phyloP scores from a whole-genome alignment of 2,113 vertebrate species.

The Caretta caretta region DNA sequence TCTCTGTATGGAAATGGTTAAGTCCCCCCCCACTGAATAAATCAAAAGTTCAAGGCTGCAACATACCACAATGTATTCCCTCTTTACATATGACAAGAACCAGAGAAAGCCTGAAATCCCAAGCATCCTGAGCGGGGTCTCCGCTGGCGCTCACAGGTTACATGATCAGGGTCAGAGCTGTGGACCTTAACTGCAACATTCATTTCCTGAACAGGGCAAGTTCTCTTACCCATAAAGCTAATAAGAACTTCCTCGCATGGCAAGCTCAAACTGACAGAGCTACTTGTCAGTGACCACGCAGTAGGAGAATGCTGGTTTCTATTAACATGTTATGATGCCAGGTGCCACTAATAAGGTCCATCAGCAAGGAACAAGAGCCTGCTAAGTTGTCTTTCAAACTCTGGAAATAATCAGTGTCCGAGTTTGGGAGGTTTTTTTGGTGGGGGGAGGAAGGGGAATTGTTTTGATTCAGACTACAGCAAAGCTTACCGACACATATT shows the following conservation, averaged over 20 bases:
- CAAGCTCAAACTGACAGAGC: slow-evolving; percentile 74
- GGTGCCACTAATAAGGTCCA: slow-evolving; percentile 92
- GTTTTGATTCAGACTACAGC: neutral
- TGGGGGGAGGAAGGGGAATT: neutral
- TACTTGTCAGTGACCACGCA: slow-evolving; percentile 73
- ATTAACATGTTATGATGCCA: slow-evolving; percentile 86
- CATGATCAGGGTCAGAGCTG: slow-evolving; percentile 80
- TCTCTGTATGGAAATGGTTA: slow-evolving; percentile 79
- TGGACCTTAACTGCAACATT: slow-evolving; percentile 84
- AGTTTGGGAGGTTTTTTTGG: neutral
- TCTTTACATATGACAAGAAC: slow-evolving; percentile 84
- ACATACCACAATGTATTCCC: slow-evolving; percentile 58
- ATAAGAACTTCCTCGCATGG: slow-evolving; percentile 87
- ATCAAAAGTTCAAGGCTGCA: slow-evolving; percentile 84
- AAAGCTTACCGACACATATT: slow-evolving; percentile 16
- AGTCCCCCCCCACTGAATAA: slow-evolving; percentile 76
- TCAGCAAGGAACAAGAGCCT: slow-evolving; percentile 84
- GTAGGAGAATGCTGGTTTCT: slow-evolving; percentile 83
- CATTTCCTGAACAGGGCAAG: slow-evolving; percentile 93
- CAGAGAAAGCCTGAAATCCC: slow-evolving; percentile 84
- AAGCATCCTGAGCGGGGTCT: slow-evolving; percentile 82
- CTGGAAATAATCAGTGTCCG: slow-evolving; percentile 84
- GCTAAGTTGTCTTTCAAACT: slow-evolving; percentile 78
- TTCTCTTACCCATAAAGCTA: slow-evolving; percentile 91
- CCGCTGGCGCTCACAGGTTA: slow-evolving; percentile 83